Conservation (phyloP, 35 echinoderm and acorn worm species). For the Apostichopus parvimensis region DNA sequence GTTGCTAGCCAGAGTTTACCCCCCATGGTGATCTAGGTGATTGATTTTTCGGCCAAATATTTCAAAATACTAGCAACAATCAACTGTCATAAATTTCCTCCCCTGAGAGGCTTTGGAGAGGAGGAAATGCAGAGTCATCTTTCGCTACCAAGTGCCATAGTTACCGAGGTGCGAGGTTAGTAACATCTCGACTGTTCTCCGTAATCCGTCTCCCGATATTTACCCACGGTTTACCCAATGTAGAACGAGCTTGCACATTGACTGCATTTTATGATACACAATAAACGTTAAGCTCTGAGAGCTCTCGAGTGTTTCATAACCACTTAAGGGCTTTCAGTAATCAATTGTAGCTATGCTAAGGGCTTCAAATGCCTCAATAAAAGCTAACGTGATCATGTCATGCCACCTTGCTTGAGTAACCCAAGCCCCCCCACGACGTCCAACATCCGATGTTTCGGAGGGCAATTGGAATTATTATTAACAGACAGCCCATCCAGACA, state of each 20-base stretch:
- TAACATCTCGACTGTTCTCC: neutral
- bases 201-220: neutral
- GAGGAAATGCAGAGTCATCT: neutral
- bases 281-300: neutral
- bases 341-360: conserved; percentile 27
- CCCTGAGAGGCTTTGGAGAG: neutral
- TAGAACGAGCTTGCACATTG: neutral
- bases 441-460: conserved; percentile 23
- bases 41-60: conserved; percentile 18
- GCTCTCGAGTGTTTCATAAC: conserved; percentile 34
- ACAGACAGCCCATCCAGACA: neutral
- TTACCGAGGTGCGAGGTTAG: neutral
- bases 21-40: neutral
- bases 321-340: conserved; percentile 23
- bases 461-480: neutral
- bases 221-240: neutral
- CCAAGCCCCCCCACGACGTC: neutral
- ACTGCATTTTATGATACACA: conserved; percentile 38
- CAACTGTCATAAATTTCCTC: neutral
- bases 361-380: conserved; percentile 16
- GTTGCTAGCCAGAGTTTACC: neutral
- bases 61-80: conserved; percentile 30
- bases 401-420: conserved; percentile 30
- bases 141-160: neutral
- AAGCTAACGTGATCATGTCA: conserved; percentile 16